Evolutionary conservation across 2,888 invertebrate species (phyloP), one percentile per base, ranked within the genome.

Genomic region (Hesperia comma): DNA sequence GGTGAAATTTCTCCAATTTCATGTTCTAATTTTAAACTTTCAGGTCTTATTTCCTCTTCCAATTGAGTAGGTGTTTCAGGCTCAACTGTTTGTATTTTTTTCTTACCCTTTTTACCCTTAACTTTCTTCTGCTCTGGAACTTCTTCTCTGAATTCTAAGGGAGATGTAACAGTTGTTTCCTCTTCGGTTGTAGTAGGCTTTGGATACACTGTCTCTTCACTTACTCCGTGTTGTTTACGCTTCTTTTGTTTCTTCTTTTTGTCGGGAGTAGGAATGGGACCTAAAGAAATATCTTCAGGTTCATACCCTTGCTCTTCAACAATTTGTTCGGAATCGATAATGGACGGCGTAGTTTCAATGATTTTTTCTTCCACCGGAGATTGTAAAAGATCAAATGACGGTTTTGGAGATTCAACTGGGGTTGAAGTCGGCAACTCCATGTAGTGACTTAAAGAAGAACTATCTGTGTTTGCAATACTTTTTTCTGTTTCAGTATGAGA

Each of bases 221-320:
- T 92, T 2, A 80, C 72, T n/a, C 69, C 84, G 46, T 83, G 84
- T 63, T 81, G 76, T 69, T 86, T 90, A 14, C 83, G 86, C 88
- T 80, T 92, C 81, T 79, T 94, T 70, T 85, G 93, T 80, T 85
- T 95, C 93, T 76, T 95, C 93, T 75, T 95, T 69, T 83, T 87
- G 26, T 85, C 84, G 10, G 83, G 77, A 43, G 77, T 74, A 41
- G 72, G 62, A 8, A 78, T 70, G 68, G 76, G 79, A 33, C 77
- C 92, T 21, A 94, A 87, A 1, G 95, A 94, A 70, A 95, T 90
- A 71, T 94, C 94, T 77, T 95, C 96, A 10, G 95, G 94, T 80
- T 96, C 96, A 77, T 96, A 96, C n/a, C 96, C 96, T 69, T 92
- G 92, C 78, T 94, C 95, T 80, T 93, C 93, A 55, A 91, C 86